Evolutionary conservation across 2,113 vertebrate species (phyloP), one percentile per base, ranked within the genome.

Genomic region (Excalfactoria chinensis): DNA sequence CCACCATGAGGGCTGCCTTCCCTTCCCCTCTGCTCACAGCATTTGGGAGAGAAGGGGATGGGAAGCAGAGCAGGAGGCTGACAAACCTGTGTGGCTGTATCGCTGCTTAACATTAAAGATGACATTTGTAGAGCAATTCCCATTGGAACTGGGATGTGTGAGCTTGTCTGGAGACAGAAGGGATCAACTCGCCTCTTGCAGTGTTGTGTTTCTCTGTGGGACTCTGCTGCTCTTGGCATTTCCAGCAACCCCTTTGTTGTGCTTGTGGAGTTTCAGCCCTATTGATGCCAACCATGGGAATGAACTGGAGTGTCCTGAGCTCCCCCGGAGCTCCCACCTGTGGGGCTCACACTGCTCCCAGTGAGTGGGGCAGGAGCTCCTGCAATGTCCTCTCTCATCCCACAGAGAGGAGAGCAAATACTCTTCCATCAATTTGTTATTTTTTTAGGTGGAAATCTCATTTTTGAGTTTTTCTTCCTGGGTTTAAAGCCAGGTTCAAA

Each of bases 201-300:
- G 18, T 58, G 55, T 43, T 32, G 63, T 28, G 15, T 12, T 58
- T 73, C 69, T 53, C 16, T 34, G 13, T n/a, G 56, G 12, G 28
- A 44, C 28, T 43, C 63, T 19, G 25, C 53, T 58, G 41, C 21
- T 8, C 40, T 18, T 6, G 11, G 37, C 25, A 3, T 51, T 72
- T 51, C 32, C 53, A 53, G 41, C 4, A 1, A 30, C 21, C 7
- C 32, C n/a, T 8, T n/a, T 0, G 0, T 32, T 41, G 46, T 14
- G 35, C 48, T 18, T 6, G 2, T 0, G 0, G 32, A 35, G 37
- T n/a, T 49, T 58, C 43, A 48, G 35, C 40, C 58, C 70, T 2
- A 0, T 9, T 22, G 59, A 22, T 30, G 16, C 40, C 13, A 14
- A 9, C 4, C 0, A 4, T 20, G 28, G 41, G 55, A 40, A 43